These are phyloP conservation scores for Catajapyx aquilonaris DNA, from an alignment of 1,140 invertebrate species.

Conservation along the genomic window DNA sequence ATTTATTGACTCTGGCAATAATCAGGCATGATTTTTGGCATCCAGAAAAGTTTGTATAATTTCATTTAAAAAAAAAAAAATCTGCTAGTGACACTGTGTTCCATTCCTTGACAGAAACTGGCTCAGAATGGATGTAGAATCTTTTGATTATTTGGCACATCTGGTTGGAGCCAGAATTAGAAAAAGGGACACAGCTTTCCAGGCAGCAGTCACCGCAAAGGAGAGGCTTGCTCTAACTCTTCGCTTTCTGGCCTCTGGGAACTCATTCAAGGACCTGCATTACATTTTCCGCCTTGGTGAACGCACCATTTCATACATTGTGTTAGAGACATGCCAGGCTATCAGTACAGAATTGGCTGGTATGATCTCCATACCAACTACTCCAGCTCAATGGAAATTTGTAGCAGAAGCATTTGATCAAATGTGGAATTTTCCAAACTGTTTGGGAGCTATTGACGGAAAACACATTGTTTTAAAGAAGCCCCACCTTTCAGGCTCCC, in stretches of 20 bases:
- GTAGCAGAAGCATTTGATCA: neutral
- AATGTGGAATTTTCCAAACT: neutral
- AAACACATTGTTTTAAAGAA: neutral
- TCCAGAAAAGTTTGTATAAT: no score
- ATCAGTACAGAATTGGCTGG: neutral
- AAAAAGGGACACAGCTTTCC: neutral
- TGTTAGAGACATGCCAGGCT: neutral
- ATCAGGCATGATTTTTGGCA: no score
- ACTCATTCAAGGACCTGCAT: neutral
- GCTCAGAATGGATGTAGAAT: neutral
- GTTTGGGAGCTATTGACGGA: neutral
- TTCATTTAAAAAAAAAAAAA: no score
- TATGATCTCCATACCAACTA: neutral
- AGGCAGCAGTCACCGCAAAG: neutral
- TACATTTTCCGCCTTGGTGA: neutral
- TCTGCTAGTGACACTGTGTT: no score
- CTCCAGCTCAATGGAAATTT: neutral
- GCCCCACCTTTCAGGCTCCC: slow-evolving; percentile 10
- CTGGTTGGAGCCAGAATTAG: neutral
- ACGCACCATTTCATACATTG: neutral
- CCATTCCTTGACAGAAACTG: neutral
- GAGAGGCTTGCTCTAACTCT: neutral
- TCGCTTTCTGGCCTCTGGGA: neutral
- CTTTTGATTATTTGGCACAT: neutral
- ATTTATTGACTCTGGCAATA: no score